Conservation (phyloP, 2,888 invertebrate genomes). For the Nephrotoma guestfalica region DNA sequence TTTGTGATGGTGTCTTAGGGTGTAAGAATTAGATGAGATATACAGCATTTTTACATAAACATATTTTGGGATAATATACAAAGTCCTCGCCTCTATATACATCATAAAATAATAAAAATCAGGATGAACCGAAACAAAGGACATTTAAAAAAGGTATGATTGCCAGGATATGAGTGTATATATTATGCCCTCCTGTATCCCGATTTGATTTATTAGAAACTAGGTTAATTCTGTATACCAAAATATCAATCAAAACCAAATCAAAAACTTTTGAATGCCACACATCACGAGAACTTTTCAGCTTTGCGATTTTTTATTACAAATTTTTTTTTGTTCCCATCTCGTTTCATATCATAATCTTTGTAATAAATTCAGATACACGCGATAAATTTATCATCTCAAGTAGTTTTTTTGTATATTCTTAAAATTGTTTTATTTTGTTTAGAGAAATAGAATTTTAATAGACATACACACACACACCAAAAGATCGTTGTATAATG, state of each 20-base stretch:
- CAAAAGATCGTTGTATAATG: not conserved
- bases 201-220: not conserved
- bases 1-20: not conserved
- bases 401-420: not conserved
- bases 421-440: not conserved
- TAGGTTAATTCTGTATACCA: no score
- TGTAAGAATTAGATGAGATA: not conserved
- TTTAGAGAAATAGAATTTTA: not conserved
- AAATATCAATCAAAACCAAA: no score
- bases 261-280: not conserved
- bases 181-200: not conserved
- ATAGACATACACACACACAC: not conserved
- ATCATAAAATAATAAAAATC: no score
- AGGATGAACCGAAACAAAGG: not conserved
- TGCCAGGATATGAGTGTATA: not conserved
- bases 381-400: not conserved
- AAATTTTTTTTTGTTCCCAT: not conserved
- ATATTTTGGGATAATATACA: not conserved
- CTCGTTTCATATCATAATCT: not conserved
- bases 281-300: not conserved
- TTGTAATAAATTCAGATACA: not conserved
- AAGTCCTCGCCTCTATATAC: not conserved
- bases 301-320: not conserved
- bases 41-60: not conserved
- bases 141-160: not conserved